Percentiles rank a stretch among this genome's conserved stretches.
phyloP scores from a whole-genome alignment of 2,113 vertebrate species.

The Ptyas mucosa region DNA sequence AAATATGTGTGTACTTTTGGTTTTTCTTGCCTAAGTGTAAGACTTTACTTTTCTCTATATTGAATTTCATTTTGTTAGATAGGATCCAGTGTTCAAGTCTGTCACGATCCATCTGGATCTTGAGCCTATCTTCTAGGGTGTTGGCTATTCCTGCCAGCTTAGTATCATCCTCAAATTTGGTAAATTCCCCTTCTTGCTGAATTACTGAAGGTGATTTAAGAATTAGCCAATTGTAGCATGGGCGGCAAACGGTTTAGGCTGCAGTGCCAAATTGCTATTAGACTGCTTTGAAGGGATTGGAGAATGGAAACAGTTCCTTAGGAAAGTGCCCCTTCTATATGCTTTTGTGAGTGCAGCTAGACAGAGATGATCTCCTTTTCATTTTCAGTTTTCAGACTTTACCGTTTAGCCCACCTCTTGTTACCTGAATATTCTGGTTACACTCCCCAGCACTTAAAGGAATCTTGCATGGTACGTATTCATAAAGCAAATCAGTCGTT shows the following conservation, averaged over 20 bases:
- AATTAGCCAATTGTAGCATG: neutral
- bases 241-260: accelerated
- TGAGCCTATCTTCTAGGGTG: too few species aligned
- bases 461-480: constrained; percentile 4
- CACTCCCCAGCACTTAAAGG: neutral
- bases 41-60: too few species aligned
- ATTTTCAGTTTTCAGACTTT: neutral
- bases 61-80: too few species aligned
- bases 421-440: neutral
- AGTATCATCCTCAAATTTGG: too few species aligned
- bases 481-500: constrained; percentile 15
- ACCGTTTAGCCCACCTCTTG: neutral
- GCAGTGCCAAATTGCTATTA: neutral
- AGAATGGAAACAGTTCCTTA: neutral
- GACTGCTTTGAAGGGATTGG: neutral
- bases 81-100: too few species aligned
- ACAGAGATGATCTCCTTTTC: neutral
- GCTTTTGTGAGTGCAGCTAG: neutral
- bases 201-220: neutral
- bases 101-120: too few species aligned
- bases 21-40: too few species aligned
- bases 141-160: too few species aligned
- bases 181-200: too few species aligned
- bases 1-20: too few species aligned
- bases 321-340: neutral